Conservation (phyloP, 2,113 vertebrate genomes). For the Cynocephalus volans region DNA sequence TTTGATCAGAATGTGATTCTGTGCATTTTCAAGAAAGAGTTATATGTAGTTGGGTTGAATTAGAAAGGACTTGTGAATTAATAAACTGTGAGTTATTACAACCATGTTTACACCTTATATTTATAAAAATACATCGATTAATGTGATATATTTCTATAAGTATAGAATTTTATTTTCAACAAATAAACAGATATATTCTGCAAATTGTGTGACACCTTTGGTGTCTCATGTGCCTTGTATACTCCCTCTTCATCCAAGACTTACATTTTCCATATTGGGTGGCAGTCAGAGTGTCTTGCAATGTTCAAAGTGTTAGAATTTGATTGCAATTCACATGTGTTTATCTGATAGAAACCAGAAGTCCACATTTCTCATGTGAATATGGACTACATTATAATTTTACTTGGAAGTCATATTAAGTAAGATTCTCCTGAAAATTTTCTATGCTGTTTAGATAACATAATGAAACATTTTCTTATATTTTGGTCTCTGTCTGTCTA, state of each 20-base stretch:
- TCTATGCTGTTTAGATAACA: not conserved
- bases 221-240: not conserved
- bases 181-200: not conserved
- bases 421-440: not conserved
- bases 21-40: not conserved
- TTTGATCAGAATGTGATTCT: not conserved
- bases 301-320: not conserved
- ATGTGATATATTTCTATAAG: not conserved
- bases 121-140: not conserved
- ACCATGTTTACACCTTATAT: not conserved
- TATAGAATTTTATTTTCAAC: not conserved
- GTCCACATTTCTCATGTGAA: not conserved
- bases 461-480: constrained; percentile 29
- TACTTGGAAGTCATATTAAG: not conserved
- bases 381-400: not conserved
- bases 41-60: not conserved
- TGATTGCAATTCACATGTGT: not conserved
- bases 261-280: not conserved
- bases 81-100: not conserved
- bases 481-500: not conserved
- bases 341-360: not conserved
- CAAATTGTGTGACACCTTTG: not conserved
- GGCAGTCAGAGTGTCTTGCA: not conserved
- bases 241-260: not conserved
- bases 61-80: not conserved